Base-by-base conservation (phyloP, 2,888 invertebrate genomes). In the Poecilobothrus nobilitatus region DNA sequence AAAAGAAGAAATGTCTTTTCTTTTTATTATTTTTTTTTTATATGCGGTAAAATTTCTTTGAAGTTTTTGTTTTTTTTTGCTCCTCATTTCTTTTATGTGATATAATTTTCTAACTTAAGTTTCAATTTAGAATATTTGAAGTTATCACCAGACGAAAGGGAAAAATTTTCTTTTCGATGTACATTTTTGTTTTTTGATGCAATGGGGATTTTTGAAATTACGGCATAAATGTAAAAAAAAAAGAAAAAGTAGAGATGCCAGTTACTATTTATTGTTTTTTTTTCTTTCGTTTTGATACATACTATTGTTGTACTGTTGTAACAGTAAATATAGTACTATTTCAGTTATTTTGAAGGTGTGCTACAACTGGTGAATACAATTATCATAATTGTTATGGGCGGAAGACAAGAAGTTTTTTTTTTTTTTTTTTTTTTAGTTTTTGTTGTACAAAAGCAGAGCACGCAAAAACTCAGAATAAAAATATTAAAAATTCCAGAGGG, bases 291-390 rank as follows among this genome's bases (percentile, higher is more conserved):
- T 18, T 27, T 37, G 4, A 8, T 37, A 10, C 1, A 5, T 37
- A 3, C 37, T 37, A 53, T 53, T 53, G 53, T n/a, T 18, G 9
- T 53, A 53, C 53, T 53, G 18, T 53, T 53, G 53, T 53, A 53
- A 53, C 53, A 53, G 53, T 53, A 53, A 53, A 53, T 12, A 53
- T 53, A 53, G 53, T 53, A 53, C 6, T 15, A 18, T 6, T 53
- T 53, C n/a, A 53, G 53, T 53, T n/a, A 53, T 53, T 41, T 53
- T n/a, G 53, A 53, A 53, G 53, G 53, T 53, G 53, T 53, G 53
- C 7, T 53, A 53, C n/a, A 53, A 41, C 41, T 15, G 15, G 9
- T 41, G 6, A 18, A 53, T 53, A 53, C 18, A 12, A 53, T 53
- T 53, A 53, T n/a, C 5, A 53, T 18, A 18, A 53, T 53, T 18